A percentile compares a stretch with the other conserved stretches of the same genome.
Evolutionary conservation across 2,888 invertebrate genomes (phyloP).

Genomic region (Amiota minor): DNA sequence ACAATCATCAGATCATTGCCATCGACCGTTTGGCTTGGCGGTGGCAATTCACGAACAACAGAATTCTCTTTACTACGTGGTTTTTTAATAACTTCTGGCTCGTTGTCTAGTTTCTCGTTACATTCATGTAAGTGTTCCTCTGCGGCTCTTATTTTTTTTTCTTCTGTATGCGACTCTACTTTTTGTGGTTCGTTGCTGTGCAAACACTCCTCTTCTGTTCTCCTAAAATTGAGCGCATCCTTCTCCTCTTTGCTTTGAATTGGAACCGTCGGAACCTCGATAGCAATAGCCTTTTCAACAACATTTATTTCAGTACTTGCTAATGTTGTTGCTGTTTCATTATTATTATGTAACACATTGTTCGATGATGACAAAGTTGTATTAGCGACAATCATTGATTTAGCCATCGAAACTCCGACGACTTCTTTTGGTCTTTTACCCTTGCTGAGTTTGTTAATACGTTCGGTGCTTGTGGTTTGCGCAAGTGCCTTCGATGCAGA

Average conservation of each 20-base stretch:
- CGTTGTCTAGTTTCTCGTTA: conserved; percentile 57
- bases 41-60: conserved; percentile 65
- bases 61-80: conserved; percentile 69
- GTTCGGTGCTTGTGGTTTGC: conserved; percentile 56
- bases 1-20: conserved; percentile 75
- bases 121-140: conserved; percentile 69
- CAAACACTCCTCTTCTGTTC: conserved; percentile 61
- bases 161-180: conserved; percentile 21
- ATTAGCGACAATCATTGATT: conserved; percentile 59
- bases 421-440: conserved; percentile 54
- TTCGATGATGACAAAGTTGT: conserved; percentile 32
- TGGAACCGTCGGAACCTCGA: conserved; percentile 25
- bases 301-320: conserved; percentile 51
- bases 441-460: conserved; percentile 53
- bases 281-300: conserved; percentile 9
- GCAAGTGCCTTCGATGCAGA: conserved; percentile 60
- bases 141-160: conserved; percentile 37
- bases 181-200: conserved; percentile 46
- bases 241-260: conserved; percentile 73
- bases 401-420: conserved; percentile 54
- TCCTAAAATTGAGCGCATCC: conserved; percentile 71
- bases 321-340: conserved; percentile 27
- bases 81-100: conserved; percentile 41
- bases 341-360: conserved; percentile 22
- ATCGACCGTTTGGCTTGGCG: conserved; percentile 47